Evolutionary conservation across 2,113 vertebrate genomes (phyloP).

Genomic region (Hucho hucho): DNA sequence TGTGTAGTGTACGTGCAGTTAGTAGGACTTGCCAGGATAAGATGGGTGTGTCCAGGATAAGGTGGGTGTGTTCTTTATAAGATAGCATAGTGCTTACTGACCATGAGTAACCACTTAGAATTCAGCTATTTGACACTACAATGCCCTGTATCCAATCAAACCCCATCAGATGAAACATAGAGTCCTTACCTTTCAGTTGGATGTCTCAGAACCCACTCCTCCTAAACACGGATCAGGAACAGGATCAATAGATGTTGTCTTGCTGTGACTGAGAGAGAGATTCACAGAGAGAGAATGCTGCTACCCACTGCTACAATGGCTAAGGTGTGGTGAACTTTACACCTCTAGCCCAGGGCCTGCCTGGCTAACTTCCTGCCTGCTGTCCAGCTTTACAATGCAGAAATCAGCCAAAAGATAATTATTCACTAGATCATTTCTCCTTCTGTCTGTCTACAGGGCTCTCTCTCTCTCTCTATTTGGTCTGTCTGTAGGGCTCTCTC

Average conservation of each 20-base stretch:
- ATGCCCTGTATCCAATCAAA: not conserved
- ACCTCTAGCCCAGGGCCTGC: not conserved
- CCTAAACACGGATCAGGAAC: not conserved
- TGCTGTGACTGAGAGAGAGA: not conserved
- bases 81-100: not conserved
- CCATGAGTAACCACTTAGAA: not conserved
- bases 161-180: not conserved
- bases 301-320: not conserved
- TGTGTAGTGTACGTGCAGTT: too few relatives aligned
- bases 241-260: not conserved
- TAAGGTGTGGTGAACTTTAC: conserved; percentile 28
- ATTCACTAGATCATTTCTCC: not conserved
- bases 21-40: too few relatives aligned
- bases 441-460: not conserved
- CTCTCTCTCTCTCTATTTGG: not conserved
- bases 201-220: not conserved
- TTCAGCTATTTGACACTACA: not conserved
- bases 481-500: too few relatives aligned
- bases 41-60: too few relatives aligned
- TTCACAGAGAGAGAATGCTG: not conserved
- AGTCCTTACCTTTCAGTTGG: conserved; percentile 43
- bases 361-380: not conserved
- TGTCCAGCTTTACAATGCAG: conserved; percentile 46
- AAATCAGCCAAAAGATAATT: conserved; percentile 33
- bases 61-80: not conserved